Percentiles rank a stretch among this genome's conserved stretches.
These are phyloP conservation scores for Megaleporinus macrocephalus DNA, from an alignment of 2,113 vertebrate genomes.

Conservation along the genomic window DNA sequence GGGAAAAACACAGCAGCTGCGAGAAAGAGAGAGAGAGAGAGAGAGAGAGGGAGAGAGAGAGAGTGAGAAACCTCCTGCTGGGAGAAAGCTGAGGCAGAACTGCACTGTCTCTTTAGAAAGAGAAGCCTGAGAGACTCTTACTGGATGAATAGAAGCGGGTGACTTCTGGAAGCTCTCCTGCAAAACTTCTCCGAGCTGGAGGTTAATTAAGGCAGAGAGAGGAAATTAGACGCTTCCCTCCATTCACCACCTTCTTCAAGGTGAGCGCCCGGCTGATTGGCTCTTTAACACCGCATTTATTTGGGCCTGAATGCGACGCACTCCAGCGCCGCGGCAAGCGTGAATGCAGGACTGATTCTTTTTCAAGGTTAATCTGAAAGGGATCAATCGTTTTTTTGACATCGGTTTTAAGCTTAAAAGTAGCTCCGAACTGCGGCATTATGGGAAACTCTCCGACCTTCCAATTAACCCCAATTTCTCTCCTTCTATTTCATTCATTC, in stretches of 20 bases:
- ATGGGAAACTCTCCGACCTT: background rate
- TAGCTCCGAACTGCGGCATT: background rate
- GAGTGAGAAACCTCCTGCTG: conserved; percentile 41
- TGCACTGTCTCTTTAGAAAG: conserved; percentile 14
- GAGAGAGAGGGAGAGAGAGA: conserved; percentile 24
- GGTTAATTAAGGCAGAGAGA: conserved; percentile 41
- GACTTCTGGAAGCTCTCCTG: conserved; percentile 19
- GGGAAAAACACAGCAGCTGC: conserved; percentile 50
- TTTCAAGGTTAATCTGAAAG: conserved; percentile 48
- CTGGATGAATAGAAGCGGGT: conserved; percentile 37
- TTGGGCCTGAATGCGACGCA: background rate
- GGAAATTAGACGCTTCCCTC: conserved; percentile 24
- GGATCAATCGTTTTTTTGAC: background rate
- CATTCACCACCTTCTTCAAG: conserved; percentile 21
- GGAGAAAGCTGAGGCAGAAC: conserved; percentile 19
- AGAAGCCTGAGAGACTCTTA: conserved; percentile 13
- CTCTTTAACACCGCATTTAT: conserved; percentile 25
- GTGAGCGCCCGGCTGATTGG: conserved; percentile 25
- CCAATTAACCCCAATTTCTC: background rate
- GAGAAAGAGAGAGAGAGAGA: conserved; percentile 19
- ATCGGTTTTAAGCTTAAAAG: conserved; percentile 2
- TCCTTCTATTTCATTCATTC: background rate
- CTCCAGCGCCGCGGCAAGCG: conserved; percentile 17
- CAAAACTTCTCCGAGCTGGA: conserved; percentile 17
- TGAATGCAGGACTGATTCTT: conserved; percentile 30